Percentiles rank a stretch among this genome's conserved stretches.
These are phyloP conservation scores for Callipepla squamata DNA, from an alignment of 2,113 vertebrate genomes.

Conservation along the genomic window DNA sequence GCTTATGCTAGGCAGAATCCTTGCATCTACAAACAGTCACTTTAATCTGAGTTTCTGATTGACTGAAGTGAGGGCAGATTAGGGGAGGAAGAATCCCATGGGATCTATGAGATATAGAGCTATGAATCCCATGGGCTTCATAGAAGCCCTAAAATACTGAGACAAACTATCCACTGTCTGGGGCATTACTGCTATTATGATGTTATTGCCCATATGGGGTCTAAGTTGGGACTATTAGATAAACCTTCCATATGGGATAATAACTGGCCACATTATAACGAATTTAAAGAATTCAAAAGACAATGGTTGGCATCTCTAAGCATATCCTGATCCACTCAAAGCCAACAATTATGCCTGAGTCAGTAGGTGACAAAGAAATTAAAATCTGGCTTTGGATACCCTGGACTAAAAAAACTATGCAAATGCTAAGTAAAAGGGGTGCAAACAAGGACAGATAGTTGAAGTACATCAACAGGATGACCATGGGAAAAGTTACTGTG, in stretches of 20 bases:
- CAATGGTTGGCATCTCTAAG: not conserved
- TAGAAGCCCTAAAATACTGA: not conserved
- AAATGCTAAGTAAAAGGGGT: not conserved
- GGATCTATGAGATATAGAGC: not conserved
- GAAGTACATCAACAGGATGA: conserved; percentile 10
- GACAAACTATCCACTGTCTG: not conserved
- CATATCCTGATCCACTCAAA: not conserved
- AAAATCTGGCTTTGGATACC: not conserved
- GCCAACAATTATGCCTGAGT: not conserved
- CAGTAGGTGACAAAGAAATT: not conserved
- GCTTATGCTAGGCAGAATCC: not conserved
- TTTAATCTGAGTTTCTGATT: not conserved
- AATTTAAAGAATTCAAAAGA: not conserved
- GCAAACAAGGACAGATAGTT: conserved; percentile 40
- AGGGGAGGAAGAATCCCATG: not conserved
- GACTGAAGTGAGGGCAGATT: not conserved
- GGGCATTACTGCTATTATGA: not conserved
- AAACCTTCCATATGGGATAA: not conserved
- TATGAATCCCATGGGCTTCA: not conserved
- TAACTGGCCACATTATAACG: not conserved
- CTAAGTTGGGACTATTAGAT: not conserved
- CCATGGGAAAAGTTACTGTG: not conserved
- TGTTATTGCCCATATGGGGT: not conserved
- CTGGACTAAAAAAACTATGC: not conserved
- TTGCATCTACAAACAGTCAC: not conserved